Conservation (phyloP, 2,888 invertebrate species). For the Leptinotarsa tumamoca region DNA sequence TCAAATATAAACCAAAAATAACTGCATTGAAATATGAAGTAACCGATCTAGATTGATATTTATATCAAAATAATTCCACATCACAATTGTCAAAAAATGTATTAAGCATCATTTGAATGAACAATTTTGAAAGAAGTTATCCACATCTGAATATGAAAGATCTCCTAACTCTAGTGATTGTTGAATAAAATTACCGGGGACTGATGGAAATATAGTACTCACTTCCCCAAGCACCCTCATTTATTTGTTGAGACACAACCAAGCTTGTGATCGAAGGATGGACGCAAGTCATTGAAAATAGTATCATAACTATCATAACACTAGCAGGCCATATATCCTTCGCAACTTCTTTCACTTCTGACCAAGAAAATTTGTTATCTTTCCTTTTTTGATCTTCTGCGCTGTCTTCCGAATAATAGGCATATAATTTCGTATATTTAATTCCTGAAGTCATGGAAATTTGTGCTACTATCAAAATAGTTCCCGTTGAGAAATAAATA, state of each 20-base stretch:
- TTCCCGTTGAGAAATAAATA: constrained; percentile 7
- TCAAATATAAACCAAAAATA: no score
- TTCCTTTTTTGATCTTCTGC: background rate
- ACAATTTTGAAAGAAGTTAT: no score
- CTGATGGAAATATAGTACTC: background rate
- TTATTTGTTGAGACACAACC: background rate
- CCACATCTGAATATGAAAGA: no score
- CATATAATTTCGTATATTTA: background rate
- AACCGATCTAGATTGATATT: no score
- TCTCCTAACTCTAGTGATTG: no score
- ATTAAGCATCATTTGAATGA: no score
- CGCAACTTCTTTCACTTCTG: constrained; percentile 8
- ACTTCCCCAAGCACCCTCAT: constrained; percentile 5
- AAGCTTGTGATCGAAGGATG: constrained; percentile 17
- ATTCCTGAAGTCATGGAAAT: background rate
- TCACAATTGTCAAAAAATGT: no score
- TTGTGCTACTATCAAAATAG: background rate
- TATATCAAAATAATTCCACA: no score
- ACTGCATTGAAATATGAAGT: no score
- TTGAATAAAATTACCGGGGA: no score
- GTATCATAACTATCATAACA: background rate
- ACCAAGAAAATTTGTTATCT: background rate
- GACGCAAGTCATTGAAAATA: background rate
- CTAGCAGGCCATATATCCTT: constrained; percentile 2
- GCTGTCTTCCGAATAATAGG: background rate